Percentiles rank a stretch among this genome's conserved stretches.
These are phyloP conservation scores for Ferrisia virgata DNA, from an alignment of 2,888 invertebrate species.

Conservation along the genomic window DNA sequence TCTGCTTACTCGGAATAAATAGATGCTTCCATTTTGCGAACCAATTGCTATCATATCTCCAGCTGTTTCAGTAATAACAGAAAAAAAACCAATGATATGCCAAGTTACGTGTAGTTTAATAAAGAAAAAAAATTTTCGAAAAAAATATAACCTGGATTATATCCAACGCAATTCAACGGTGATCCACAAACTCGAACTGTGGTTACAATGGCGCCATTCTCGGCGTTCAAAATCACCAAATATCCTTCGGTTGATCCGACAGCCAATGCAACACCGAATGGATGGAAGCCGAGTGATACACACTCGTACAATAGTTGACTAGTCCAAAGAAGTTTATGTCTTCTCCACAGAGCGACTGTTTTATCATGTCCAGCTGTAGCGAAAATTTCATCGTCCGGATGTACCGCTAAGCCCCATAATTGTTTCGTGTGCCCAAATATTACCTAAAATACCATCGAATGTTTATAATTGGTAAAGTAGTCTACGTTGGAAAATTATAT, in stretches of 20 bases:
- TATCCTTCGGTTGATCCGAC: conserved; percentile 89
- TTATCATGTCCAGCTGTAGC: conserved; percentile 90
- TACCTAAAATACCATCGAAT: too few species aligned
- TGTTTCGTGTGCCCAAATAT: conserved; percentile 86
- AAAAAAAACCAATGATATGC: background rate
- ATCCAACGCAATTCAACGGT: conserved; percentile 79
- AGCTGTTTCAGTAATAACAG: conserved; percentile 66
- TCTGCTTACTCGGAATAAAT: conserved; percentile 77
- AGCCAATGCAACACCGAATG: conserved; percentile 80
- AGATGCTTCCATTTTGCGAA: conserved; percentile 82
- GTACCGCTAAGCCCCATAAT: conserved; percentile 81
- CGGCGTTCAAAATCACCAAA: conserved; percentile 78
- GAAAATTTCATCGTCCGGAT: conserved; percentile 86
- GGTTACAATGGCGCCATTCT: conserved; percentile 79
- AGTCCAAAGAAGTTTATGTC: conserved; percentile 82
- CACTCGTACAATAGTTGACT: conserved; percentile 85
- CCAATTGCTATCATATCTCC: conserved; percentile 85
- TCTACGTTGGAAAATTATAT: background rate
- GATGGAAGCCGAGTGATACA: conserved; percentile 81
- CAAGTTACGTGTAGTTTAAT: too few species aligned
- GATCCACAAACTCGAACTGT: conserved; percentile 84
- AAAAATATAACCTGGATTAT: conserved; percentile 70
- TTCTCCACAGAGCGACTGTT: conserved; percentile 84
- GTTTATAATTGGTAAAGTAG: background rate
- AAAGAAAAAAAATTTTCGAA: background rate